These are phyloP conservation scores for Caenorhabditis brenneri DNA, from an alignment of 1,140 invertebrate species.

Conservation along the genomic window DNA sequence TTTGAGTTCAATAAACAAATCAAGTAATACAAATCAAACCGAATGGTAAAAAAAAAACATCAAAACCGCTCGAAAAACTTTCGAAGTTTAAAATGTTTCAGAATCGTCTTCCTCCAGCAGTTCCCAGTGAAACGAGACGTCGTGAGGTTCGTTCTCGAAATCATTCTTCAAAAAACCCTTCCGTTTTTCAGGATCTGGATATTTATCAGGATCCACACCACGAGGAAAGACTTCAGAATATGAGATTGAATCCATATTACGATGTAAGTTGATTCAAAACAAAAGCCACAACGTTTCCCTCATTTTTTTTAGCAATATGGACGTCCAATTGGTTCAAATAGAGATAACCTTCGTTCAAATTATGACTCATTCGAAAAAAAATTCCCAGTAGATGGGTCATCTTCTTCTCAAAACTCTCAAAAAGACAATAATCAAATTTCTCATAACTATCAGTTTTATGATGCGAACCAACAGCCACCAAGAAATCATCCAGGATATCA, in stretches of 20 bases:
- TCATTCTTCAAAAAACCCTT: neutral
- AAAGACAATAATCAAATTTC: neutral
- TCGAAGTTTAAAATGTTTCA: neutral
- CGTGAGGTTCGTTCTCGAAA: neutral
- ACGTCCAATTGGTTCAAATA: neutral
- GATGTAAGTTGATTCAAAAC: neutral
- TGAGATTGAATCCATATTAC: slow-evolving; percentile 25
- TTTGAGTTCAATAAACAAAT: too few relatives aligned
- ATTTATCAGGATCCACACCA: slow-evolving; percentile 15
- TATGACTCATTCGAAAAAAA: slow-evolving; percentile 4
- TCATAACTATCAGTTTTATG: neutral
- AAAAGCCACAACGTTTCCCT: too few relatives aligned
- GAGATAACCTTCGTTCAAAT: neutral
- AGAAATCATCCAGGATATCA: slow-evolving; percentile 5
- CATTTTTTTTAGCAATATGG: neutral
- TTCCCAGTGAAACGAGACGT: neutral
- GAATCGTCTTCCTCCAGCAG: neutral
- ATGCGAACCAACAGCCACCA: neutral
- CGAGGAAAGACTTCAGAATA: neutral
- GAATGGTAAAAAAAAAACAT: too few relatives aligned
- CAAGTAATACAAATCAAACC: too few relatives aligned
- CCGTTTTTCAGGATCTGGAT: neutral
- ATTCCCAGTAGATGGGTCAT: neutral
- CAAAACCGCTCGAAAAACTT: too few relatives aligned
- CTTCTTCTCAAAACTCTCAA: neutral